phyloP scores from a whole-genome alignment of 2,797 vertebrate genomes.

The Chromobotia macracanthus region DNA sequence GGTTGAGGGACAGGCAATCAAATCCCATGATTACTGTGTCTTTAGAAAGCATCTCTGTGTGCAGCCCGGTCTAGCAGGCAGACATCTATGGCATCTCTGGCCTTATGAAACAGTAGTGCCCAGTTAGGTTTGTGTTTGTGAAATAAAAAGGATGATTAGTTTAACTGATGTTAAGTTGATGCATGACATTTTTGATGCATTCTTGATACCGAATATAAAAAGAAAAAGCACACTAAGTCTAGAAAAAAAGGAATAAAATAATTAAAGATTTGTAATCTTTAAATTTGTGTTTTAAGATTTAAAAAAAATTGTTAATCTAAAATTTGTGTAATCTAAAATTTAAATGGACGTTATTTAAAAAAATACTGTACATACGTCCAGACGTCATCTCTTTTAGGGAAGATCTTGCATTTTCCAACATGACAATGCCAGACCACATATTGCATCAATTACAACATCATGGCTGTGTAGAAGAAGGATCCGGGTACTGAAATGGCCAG shows the following conservation, averaged over 20 bases:
- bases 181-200: slow-evolving; percentile 50
- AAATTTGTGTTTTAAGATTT: no score
- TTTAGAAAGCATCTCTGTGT: slow-evolving; percentile 74
- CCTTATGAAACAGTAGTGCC: slow-evolving; percentile 61
- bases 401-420: no score
- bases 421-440: no score
- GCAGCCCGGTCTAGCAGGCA: slow-evolving; percentile 66
- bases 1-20: slow-evolving; percentile 84
- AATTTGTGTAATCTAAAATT: no score
- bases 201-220: background rate
- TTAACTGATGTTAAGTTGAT: slow-evolving; percentile 73
- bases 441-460: no score
- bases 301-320: no score
- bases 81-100: slow-evolving; percentile 56
- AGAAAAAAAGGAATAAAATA: background rate
- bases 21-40: slow-evolving; percentile 87
- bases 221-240: background rate
- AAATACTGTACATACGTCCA: no score
- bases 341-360: no score
- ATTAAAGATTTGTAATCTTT: background rate
- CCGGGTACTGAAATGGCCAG: no score
- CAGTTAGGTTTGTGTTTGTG: slow-evolving; percentile 68
- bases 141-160: slow-evolving; percentile 59
- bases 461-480: no score
- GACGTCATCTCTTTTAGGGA: no score